Evolutionary conservation across 2,888 invertebrate species (phyloP), one percentile per base, ranked within the genome.

Genomic region (Notodonta ziczac): DNA sequence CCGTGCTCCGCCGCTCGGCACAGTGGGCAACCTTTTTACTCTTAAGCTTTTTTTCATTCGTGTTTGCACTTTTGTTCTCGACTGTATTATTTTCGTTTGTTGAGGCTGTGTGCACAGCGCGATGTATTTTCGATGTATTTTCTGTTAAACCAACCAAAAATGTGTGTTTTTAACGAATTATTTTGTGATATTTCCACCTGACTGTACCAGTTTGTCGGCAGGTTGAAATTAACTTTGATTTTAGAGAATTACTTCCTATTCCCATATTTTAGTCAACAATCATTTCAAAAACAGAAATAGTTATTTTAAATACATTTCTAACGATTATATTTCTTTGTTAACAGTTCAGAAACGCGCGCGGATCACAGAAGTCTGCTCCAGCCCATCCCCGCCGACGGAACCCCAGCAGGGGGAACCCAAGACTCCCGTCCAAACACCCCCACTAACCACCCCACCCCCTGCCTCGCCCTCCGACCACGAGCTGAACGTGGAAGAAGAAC

Each of bases 401-500:
- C 74, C 78, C 10, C 76, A 81, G 5, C 80, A 78, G 24, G 2
- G 1, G 24, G 91, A 91, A 42, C 63, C 81, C 0, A 91, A 91
- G 72, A 88, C 90, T 1, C 88, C 93, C 7, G 81, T 80, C 42
- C 74, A 83, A 59, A 84, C 92, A 4, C 84, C 93, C 0, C 86
- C 93, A 0, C 83, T 89, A 50, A 70, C 81, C 14, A 88, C 89
- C 0, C 90, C 92, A 7, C 91, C 92, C 62, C 94, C 92, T 53
- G 91, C 80, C 62, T 90, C 93, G 4, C 92, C 91, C 10, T 93
- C 94, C 5, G 94, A 93, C 81, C 90, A 94, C 77, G 94, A 94
- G 68, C 90, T 93, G 39, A 94, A 94, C 82, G 93, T 95, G 0
- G 95, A 95, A 75, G 95, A 95, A 58, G 95, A 95, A 80, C 84